Base-by-base conservation (phyloP, 2,113 vertebrate genomes). In the Callorhinus ursinus region DNA sequence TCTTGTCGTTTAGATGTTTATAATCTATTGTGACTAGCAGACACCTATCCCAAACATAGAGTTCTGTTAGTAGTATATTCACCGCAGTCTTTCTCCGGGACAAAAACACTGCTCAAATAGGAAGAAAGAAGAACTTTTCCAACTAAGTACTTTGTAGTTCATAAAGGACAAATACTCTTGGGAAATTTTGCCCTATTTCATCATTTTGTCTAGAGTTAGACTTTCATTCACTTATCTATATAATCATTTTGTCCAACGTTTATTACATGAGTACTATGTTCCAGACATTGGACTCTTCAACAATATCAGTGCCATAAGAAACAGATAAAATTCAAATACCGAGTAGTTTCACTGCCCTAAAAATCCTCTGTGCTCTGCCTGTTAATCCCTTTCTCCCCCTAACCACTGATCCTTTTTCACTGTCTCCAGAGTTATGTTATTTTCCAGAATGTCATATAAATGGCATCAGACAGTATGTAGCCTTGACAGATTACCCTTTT, bases 101-200 rank as follows among this genome's bases (percentile, higher is more conserved):
- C 46, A 46, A 21, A 95, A 31, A 36, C 65, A 36, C 24, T 77
- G 36, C 18, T 82, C 83, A 61, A 80, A 59, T 18, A 49, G 85
- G 59, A 97, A 79, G 33, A 92, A 90, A 76, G 10, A 92, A 84
- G 76, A 39, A 7, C 26, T 87, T 95, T 81, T 63, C 49, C 49
- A 92, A 14, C 12, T 61, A 80, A 74, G 7, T n/a, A 81, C 63
- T 80, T 69, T 67, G 19, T 67, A 69, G 63, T 83, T 91, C 86
- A 69, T 46, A 77, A 83, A 69, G 15, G 28, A 31, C 76, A 79
- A 81, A 51, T 26, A 51, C 0, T 46, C 89, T 77, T 77, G 33
- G 67, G 59, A 71, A 82, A 89, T 13, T 84, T 74, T 65, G 4
- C 21, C 49, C 7, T 61, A 36, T 85, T 93, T 72, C 11, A 65